Conservation (phyloP, 2,888 invertebrate species). For the Thymelicus lineola region DNA sequence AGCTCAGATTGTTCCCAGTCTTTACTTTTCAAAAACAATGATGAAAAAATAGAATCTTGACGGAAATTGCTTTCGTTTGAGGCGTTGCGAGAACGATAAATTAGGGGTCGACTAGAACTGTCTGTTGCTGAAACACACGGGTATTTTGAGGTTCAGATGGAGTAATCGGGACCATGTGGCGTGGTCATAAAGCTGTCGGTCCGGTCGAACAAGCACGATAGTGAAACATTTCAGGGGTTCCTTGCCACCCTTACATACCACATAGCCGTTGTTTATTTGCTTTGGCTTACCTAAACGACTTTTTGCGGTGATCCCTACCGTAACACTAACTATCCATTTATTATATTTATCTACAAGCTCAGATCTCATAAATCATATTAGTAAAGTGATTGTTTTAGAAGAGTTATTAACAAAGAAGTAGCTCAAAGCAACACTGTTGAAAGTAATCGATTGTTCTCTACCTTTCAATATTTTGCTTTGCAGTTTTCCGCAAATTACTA, state of each 20-base stretch:
- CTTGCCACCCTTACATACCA: conserved; percentile 22
- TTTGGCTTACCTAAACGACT: conserved; percentile 26
- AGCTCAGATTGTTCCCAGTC: conserved; percentile 43
- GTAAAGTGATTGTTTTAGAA: too few relatives aligned
- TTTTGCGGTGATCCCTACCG: conserved; percentile 7
- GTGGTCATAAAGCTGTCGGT: conserved; percentile 55
- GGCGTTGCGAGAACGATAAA: conserved; percentile 77
- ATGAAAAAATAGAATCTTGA: conserved; percentile 63
- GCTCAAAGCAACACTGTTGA: not conserved
- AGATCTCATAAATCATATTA: conserved; percentile 3
- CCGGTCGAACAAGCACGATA: conserved; percentile 18
- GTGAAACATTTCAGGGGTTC: conserved; percentile 28
- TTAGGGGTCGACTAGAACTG: conserved; percentile 70
- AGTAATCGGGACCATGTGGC: conserved; percentile 61
- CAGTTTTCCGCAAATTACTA: conserved; percentile 18
- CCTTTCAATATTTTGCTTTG: conserved; percentile 1
- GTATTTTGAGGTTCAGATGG: conserved; percentile 57
- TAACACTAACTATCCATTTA: not conserved
- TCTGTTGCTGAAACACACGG: conserved; percentile 70
- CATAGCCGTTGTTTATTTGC: conserved; percentile 28
- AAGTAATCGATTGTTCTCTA: conserved; percentile 2
- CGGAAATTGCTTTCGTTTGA: conserved; percentile 76
- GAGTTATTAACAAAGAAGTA: not conserved
- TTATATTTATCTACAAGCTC: not conserved
- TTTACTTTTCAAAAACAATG: conserved; percentile 47